Evolutionary conservation across 2,888 invertebrate species (phyloP).

Genomic region (Ditula angustiorana): DNA sequence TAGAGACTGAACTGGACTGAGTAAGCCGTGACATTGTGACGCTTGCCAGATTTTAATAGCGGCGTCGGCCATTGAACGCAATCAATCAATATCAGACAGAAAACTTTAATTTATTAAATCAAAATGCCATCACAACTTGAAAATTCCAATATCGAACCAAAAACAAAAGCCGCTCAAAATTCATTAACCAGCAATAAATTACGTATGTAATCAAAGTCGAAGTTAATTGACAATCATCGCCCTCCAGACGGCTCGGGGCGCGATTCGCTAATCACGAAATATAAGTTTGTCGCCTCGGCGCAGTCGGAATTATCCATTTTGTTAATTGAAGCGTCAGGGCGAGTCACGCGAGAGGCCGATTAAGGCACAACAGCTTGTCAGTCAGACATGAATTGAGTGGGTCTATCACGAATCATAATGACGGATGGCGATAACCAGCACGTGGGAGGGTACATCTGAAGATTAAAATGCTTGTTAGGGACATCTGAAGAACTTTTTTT

Average conservation of each 20-base stretch:
- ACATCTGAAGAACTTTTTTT: too few species aligned
- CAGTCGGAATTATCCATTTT: slow-evolving; percentile 69
- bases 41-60: too few species aligned
- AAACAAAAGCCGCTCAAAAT: slow-evolving; percentile 35
- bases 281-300: slow-evolving; percentile 64
- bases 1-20: too few species aligned
- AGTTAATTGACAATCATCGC: slow-evolving; percentile 44
- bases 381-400: slow-evolving; percentile 59
- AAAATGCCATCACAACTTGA: slow-evolving; percentile 6
- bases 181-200: slow-evolving; percentile 34
- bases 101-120: slow-evolving; percentile 16
- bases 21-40: background rate
- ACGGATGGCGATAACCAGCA: slow-evolving; percentile 53
- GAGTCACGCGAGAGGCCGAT: slow-evolving; percentile 70
- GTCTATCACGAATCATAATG: slow-evolving; percentile 70
- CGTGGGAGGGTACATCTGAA: background rate
- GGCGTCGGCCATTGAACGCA: background rate
- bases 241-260: slow-evolving; percentile 38
- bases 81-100: slow-evolving; percentile 9
- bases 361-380: slow-evolving; percentile 51
- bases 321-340: slow-evolving; percentile 72
- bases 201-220: slow-evolving; percentile 38
- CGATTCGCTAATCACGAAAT: slow-evolving; percentile 55
- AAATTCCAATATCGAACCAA: slow-evolving; percentile 18
- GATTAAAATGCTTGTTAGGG: too few species aligned